A percentile compares a stretch with the other conserved stretches of the same genome.
Evolutionary conservation across 2,113 vertebrate species (phyloP).

Genomic region (Butorides virescens): DNA sequence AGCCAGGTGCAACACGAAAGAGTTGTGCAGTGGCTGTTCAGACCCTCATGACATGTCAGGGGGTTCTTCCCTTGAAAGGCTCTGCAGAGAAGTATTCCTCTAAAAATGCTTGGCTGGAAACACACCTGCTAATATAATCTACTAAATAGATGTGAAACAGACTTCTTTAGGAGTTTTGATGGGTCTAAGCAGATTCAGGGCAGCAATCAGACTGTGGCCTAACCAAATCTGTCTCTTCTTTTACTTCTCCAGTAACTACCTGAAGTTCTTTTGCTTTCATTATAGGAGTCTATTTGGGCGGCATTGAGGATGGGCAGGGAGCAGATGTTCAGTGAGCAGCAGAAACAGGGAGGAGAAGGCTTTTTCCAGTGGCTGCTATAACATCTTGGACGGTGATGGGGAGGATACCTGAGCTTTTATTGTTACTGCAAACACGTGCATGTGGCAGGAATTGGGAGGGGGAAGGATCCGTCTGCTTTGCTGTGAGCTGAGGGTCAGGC

Average conservation of each 20-base stretch:
- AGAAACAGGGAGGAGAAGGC: neutral
- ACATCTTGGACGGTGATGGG: rapidly evolving
- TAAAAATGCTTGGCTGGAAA: neutral
- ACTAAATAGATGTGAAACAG: neutral
- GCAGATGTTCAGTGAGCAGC: neutral
- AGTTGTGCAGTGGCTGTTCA: neutral
- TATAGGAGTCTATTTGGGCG: neutral
- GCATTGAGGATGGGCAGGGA: neutral
- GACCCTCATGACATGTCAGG: neutral
- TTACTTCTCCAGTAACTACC: neutral
- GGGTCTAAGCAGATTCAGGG: neutral
- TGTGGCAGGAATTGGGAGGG: neutral
- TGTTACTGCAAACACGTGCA: neutral
- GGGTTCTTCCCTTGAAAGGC: neutral
- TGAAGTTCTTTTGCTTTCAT: neutral
- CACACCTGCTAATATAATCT: neutral
- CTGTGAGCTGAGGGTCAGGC: neutral
- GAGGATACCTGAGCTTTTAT: neutral
- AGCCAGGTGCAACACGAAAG: neutral
- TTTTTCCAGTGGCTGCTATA: neutral
- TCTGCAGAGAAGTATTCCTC: neutral
- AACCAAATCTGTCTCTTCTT: neutral
- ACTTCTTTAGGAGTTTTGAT: neutral
- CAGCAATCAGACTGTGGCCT: neutral
- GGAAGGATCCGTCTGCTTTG: neutral